Evolutionary conservation across 1,140 invertebrate genomes (phyloP), one percentile per base, ranked within the genome.

Genomic region (Drosophila nigrodunni): DNA sequence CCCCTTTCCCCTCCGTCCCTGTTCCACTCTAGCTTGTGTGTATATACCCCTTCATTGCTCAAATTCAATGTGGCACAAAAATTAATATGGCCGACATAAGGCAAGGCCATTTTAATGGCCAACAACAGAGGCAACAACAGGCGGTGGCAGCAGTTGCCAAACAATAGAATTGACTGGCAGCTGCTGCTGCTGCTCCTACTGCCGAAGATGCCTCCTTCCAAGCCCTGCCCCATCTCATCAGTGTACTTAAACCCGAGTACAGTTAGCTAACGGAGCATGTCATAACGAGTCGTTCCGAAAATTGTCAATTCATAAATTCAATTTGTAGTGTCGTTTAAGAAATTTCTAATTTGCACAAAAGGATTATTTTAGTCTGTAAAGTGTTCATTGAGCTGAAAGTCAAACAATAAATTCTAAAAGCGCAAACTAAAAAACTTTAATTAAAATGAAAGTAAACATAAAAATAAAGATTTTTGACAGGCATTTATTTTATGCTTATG

Each of bases 21-120:
- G 9, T 18, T 2, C 50, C 43, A 39, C 11, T 35, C 11, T 3
- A 34, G 1, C 10, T 7, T 13, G 7, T 10, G 11, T 4, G 21
- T 9, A 15, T 18, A 5, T 35, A 9, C n/a, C 15, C 9, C 25
- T 34, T 11, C 47, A 18, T 4, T 10, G 37, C 30, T 59, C 46
- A 43, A 39, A 77, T 49, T 77, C 50, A 65, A 65, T 65, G 49
- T 74, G 74, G 69, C 61, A 72, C 65, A 87, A 88, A 83, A 80
- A 88, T 89, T 88, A 88, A 88, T 88, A 87, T 80, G 80, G 65
- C 64, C 58, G 66, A 74, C 83, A 87, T 88, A 88, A 79, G 83
- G 76, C 65, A 70, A 61, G 76, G 74, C 57, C 69, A 74, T 74
- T 79, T 82, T 77, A 77, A 88, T 87, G 76, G 72, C 21, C 73